Conservation (phyloP, 2,888 invertebrate species). For the Stenolophus ochropezus region DNA sequence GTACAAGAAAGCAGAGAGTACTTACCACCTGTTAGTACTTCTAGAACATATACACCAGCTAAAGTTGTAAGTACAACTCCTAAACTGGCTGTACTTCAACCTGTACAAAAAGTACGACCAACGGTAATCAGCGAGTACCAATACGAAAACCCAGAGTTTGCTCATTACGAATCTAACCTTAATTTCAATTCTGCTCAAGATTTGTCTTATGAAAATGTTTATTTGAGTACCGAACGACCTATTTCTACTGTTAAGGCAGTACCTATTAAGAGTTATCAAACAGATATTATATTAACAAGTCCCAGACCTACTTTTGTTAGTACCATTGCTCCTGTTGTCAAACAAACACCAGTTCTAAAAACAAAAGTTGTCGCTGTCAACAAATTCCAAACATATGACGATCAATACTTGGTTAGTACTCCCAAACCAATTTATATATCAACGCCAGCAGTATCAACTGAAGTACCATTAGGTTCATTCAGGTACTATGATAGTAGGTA, state of each 20-base stretch:
- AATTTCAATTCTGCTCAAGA: slow-evolving; percentile 33
- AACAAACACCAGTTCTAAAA: slow-evolving; percentile 50
- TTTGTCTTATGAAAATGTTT: slow-evolving; percentile 47
- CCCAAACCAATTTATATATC: slow-evolving; percentile 71
- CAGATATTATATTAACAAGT: slow-evolving; percentile 65
- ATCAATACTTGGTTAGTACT: slow-evolving; percentile 67
- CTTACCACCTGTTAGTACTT: not conserved
- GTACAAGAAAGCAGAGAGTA: not conserved
- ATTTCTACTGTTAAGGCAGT: slow-evolving; percentile 63
- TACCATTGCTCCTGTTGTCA: slow-evolving; percentile 60
- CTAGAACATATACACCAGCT: not conserved
- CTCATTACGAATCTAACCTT: slow-evolving; percentile 49
- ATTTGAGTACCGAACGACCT: slow-evolving; percentile 59
- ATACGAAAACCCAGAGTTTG: slow-evolving; percentile 43
- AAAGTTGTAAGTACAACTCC: not conserved
- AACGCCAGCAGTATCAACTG: slow-evolving; percentile 70
- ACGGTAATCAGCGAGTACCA: slow-evolving; percentile 41
- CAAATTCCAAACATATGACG: slow-evolving; percentile 47
- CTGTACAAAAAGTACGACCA: slow-evolving; percentile 24
- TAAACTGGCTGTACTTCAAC: slow-evolving; percentile 18
- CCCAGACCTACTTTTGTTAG: slow-evolving; percentile 61
- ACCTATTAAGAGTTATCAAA: slow-evolving; percentile 70
- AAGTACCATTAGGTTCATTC: slow-evolving; percentile 64
- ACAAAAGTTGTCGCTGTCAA: slow-evolving; percentile 57
- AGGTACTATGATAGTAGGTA: slow-evolving; percentile 60